phyloP scores from a whole-genome alignment of 2,888 invertebrate genomes.

The Pyrrhosoma nymphula region DNA sequence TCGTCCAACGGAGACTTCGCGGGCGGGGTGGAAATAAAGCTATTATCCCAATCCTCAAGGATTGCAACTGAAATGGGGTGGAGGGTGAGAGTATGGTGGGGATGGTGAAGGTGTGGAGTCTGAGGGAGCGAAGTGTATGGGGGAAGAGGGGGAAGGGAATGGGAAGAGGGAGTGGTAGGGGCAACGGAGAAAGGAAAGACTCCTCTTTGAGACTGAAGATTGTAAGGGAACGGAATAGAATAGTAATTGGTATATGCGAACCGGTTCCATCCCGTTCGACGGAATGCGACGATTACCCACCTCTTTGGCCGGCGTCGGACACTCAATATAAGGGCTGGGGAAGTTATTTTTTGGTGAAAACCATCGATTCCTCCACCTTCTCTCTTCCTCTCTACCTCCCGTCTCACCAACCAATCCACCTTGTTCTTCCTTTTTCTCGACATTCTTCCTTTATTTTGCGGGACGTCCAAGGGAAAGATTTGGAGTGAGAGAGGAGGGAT shows the following conservation, averaged over 20 bases:
- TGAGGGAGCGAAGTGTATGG: neutral
- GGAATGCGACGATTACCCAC: slow-evolving; percentile 51
- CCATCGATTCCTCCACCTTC: slow-evolving; percentile 32
- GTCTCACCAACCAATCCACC: no score
- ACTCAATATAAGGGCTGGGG: slow-evolving; percentile 31
- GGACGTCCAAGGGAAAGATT: neutral
- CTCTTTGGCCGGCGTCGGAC: slow-evolving; percentile 11
- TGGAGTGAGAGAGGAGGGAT: neutral
- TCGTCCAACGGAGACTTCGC: neutral
- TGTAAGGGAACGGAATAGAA: slow-evolving; percentile 36
- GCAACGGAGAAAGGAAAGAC: neutral
- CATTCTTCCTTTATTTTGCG: neutral
- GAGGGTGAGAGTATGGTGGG: neutral
- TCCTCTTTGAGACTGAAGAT: neutral
- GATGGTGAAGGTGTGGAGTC: neutral
- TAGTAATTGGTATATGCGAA: slow-evolving; percentile 65
- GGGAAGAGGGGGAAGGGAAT: neutral
- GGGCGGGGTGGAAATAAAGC: slow-evolving; percentile 55
- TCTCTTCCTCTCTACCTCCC: no score
- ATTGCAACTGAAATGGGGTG: slow-evolving; percentile 43
- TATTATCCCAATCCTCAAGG: slow-evolving; percentile 62
- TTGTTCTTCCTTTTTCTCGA: no score
- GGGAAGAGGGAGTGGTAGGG: neutral
- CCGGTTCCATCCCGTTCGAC: slow-evolving; percentile 25
- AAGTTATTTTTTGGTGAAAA: slow-evolving; percentile 58